These are phyloP conservation scores for Sebastes baramenuke DNA, from an alignment of 2,797 vertebrate genomes.

Conservation along the genomic window DNA sequence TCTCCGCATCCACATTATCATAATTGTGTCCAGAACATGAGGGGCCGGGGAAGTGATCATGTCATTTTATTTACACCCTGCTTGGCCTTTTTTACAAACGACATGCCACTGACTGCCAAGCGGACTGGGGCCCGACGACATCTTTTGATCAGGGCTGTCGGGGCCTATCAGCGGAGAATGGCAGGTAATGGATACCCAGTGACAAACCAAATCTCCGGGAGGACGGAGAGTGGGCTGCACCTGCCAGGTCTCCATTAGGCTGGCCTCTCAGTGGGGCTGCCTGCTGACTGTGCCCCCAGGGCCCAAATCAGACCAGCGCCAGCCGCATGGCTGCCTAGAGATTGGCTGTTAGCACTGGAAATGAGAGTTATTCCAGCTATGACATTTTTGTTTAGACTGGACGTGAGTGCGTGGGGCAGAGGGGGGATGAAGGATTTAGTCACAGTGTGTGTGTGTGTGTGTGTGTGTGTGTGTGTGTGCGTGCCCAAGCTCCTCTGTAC, in stretches of 20 bases:
- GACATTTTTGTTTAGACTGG: conserved; percentile 95
- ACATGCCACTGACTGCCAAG: conserved; percentile 98
- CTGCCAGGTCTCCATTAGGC: conserved; percentile 99
- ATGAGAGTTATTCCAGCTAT: conserved; percentile 99
- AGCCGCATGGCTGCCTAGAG: conserved; percentile 83
- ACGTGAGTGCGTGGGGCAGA: conserved; percentile 60
- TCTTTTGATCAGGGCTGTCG: conserved; percentile 99
- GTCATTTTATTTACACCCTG: conserved; percentile 99
- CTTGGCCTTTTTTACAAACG: conserved; percentile 98
- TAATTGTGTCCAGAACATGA: conserved; percentile 99
- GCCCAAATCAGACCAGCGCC: conserved; percentile 97
- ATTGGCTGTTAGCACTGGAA: conserved; percentile 99
- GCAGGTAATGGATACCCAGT: conserved; percentile 99
- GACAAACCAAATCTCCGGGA: conserved; percentile 99
- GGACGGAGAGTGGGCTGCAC: conserved; percentile 97
- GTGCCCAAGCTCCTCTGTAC: conserved; percentile 18
- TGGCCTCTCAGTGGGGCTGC: conserved; percentile 91
- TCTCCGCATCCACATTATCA: conserved; percentile 90
- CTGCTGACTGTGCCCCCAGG: conserved; percentile 93
- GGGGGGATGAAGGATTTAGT: conserved; percentile 65
- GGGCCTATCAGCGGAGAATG: conserved; percentile 99
- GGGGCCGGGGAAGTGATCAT: conserved; percentile 99
- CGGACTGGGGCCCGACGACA: conserved; percentile 95
- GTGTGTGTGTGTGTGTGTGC: conserved; percentile 9
- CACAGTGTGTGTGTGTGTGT: conserved; percentile 38